Percentiles rank a stretch among this genome's conserved stretches.
These are phyloP conservation scores for Cyprinodon brontotheroides DNA, from an alignment of 2,113 vertebrate genomes.

Conservation along the genomic window DNA sequence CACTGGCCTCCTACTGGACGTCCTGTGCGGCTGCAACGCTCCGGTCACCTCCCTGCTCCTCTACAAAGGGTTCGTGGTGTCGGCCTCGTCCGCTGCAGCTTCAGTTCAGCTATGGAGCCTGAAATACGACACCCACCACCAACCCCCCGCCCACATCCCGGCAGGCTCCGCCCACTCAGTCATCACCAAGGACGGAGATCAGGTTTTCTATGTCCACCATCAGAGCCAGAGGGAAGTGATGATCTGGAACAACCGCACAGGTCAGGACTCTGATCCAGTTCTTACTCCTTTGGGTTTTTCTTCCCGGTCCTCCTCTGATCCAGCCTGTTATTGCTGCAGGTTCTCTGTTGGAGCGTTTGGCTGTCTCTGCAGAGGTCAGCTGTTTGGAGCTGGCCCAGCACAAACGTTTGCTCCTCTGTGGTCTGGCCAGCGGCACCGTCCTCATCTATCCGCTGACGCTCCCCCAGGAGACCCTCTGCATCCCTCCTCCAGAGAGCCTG, in stretches of 20 bases:
- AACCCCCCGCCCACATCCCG: slow-evolving; percentile 58
- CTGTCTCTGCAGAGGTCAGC: slow-evolving; percentile 70
- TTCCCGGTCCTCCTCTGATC: not conserved
- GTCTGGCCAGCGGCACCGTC: slow-evolving; percentile 78
- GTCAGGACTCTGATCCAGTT: slow-evolving; percentile 57
- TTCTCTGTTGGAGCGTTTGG: slow-evolving; percentile 52
- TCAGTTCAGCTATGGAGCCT: slow-evolving; percentile 80
- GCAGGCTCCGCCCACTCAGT: slow-evolving; percentile 68
- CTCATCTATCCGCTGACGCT: slow-evolving; percentile 81
- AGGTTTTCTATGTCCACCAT: slow-evolving; percentile 75
- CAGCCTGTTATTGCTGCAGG: slow-evolving; percentile 63
- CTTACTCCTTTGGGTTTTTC: not conserved
- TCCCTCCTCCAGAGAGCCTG: slow-evolving; percentile 80
- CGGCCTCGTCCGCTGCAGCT: slow-evolving; percentile 67
- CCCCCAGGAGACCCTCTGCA: slow-evolving; percentile 76
- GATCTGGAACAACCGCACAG: slow-evolving; percentile 82
- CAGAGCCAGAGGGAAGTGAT: slow-evolving; percentile 75
- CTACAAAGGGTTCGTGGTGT: slow-evolving; percentile 65
- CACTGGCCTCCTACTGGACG: slow-evolving; percentile 76
- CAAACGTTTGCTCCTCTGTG: slow-evolving; percentile 78
- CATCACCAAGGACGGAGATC: slow-evolving; percentile 69
- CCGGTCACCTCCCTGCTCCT: slow-evolving; percentile 67
- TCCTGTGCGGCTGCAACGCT: slow-evolving; percentile 71
- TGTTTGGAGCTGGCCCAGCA: slow-evolving; percentile 80
- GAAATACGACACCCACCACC: slow-evolving; percentile 51